Percentiles rank a stretch among this genome's conserved stretches.
phyloP scores from a whole-genome alignment of 2,113 vertebrate species.

The Holacanthus passer region DNA sequence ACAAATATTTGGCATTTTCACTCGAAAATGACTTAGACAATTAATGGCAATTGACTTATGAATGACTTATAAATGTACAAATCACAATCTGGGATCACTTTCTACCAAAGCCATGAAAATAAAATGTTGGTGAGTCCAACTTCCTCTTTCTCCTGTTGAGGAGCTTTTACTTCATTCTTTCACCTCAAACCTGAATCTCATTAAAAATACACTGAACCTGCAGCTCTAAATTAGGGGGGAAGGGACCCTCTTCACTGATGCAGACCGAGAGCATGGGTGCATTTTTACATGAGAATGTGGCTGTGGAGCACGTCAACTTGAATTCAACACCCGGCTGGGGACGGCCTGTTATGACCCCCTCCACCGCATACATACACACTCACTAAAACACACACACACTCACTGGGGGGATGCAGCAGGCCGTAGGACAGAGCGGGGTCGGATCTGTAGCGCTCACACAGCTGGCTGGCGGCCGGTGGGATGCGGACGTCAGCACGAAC shows the following conservation, averaged over 20 bases:
- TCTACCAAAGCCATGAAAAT: not conserved
- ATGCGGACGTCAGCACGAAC: conserved; percentile 84
- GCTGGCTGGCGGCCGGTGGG: conserved; percentile 70
- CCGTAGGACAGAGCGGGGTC: conserved; percentile 68
- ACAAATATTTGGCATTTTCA: not conserved
- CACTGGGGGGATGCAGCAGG: conserved; percentile 84
- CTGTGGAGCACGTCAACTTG: conserved; percentile 43
- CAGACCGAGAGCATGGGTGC: not conserved
- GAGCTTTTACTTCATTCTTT: conserved; percentile 22
- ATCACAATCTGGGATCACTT: not conserved
- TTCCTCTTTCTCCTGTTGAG: conserved; percentile 21
- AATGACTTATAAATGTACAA: not conserved
- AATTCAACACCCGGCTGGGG: conserved; percentile 52
- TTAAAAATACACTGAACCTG: not conserved
- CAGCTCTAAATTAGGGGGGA: not conserved
- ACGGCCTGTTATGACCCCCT: not conserved
- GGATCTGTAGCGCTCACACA: conserved; percentile 70
- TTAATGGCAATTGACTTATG: not conserved
- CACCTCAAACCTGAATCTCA: conserved; percentile 10
- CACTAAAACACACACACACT: conserved; percentile 56
- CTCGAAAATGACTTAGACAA: not conserved
- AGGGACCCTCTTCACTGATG: not conserved
- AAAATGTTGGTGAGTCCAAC: not conserved
- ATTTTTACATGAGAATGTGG: conserved; percentile 53
- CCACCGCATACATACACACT: conserved; percentile 14